Evolutionary conservation across 2,113 vertebrate genomes (phyloP).

Genomic region (Seriola dumerili): DNA sequence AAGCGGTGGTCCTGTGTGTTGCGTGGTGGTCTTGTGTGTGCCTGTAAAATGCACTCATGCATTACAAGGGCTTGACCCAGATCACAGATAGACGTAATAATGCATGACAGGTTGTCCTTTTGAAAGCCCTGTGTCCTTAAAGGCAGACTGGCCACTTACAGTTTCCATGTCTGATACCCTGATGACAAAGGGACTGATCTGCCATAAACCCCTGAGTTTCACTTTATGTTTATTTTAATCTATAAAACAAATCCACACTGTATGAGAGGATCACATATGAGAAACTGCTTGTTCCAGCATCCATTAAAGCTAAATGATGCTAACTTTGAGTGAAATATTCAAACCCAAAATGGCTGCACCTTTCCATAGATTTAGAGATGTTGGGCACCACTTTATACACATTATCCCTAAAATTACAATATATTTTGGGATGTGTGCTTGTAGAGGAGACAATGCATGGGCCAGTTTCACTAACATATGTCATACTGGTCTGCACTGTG

Average conservation of each 20-base stretch:
- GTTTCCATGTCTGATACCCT: slow-evolving; percentile 50
- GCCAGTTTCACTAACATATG: too few species aligned
- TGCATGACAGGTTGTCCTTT: slow-evolving; percentile 82
- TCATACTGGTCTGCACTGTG: too few species aligned
- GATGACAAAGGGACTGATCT: slow-evolving; percentile 23
- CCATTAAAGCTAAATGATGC: background rate
- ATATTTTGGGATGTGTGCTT: background rate
- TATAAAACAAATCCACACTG: slow-evolving; percentile 14
- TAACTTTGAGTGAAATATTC: background rate
- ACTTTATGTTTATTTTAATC: background rate
- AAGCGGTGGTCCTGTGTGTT: slow-evolving; percentile 47
- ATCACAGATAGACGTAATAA: slow-evolving; percentile 81
- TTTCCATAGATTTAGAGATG: background rate
- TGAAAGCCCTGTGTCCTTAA: slow-evolving; percentile 76
- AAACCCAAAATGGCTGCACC: background rate
- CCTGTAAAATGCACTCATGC: slow-evolving; percentile 73
- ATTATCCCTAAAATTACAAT: background rate
- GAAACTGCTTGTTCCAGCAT: background rate
- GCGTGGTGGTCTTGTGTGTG: slow-evolving; percentile 43
- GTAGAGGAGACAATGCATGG: too few species aligned
- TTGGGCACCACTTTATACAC: background rate
- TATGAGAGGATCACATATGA: background rate
- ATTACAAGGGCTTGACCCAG: slow-evolving; percentile 80
- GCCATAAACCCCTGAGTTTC: background rate
- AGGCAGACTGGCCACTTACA: slow-evolving; percentile 68